Evolutionary conservation across 2,888 invertebrate species (phyloP).

Genomic region (Liodrosophila aerea): DNA sequence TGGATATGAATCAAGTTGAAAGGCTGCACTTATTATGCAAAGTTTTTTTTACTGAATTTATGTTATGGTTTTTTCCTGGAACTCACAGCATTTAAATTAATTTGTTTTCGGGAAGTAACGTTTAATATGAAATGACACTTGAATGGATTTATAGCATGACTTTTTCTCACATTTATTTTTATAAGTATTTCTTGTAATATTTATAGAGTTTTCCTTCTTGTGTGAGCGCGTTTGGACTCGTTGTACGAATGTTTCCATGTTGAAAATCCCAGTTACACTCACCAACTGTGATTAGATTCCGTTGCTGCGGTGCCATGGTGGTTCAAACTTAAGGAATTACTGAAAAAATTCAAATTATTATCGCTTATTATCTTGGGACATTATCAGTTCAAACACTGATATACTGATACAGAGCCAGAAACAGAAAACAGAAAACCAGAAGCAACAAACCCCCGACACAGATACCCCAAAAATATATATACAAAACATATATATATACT

Average conservation of each 20-base stretch:
- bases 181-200: neutral
- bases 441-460: constrained; percentile 28
- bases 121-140: too few relatives aligned
- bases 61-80: neutral
- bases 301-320: constrained; percentile 51
- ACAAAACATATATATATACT: constrained; percentile 23
- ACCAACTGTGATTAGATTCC: constrained; percentile 81
- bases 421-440: constrained; percentile 30
- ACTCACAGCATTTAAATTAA: too few relatives aligned
- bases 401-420: constrained; percentile 77
- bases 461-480: constrained; percentile 57
- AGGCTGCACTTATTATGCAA: too few relatives aligned
- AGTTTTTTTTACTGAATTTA: too few relatives aligned
- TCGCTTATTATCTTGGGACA: constrained; percentile 82
- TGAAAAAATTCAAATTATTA: constrained; percentile 82
- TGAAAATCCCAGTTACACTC: constrained; percentile 81
- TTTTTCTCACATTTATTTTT: neutral
- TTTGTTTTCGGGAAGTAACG: neutral
- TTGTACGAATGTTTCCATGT: constrained; percentile 69
- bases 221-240: constrained; percentile 36
- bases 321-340: constrained; percentile 80
- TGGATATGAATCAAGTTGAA: too few relatives aligned
- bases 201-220: neutral
- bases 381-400: constrained; percentile 82
- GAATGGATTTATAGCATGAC: too few relatives aligned